Evolutionary conservation across 1,140 invertebrate species (phyloP), one percentile per base, ranked within the genome.

Genomic region (Zaprionus tsacasi): DNA sequence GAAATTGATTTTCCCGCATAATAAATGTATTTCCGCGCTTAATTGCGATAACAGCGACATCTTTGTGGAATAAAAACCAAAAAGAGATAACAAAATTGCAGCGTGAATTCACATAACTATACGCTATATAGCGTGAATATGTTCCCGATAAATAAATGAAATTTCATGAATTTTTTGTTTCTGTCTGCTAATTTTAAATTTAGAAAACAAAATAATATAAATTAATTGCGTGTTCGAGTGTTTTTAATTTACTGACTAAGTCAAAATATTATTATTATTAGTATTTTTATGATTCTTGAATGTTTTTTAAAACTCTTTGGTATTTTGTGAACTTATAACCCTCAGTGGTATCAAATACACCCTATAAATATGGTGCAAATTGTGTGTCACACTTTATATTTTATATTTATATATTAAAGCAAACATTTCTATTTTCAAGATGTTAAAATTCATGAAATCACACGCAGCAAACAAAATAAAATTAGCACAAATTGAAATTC

Each of bases 11-110:
- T 79, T 70, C 69, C 63, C 66, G 65, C 79, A 66, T 66, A 76
- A 82, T 79, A 86, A 76, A 87, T 82, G 61, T 30, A 76, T 87
- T 79, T 73, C 69, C 71, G 40, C 57, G 76, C 69, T 76, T 86
- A 82, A 86, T 81, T 82, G 76, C 66, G 71, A 86, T 86, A 79
- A 75, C 63, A 56, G 21, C 70, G 54, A 15, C 60, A 81, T 81
- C 81, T 83, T 83, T 70, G 52, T 66, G 67, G 73, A 57, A 80
- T 80, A 83, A 82, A 61, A 52, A 56, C 55, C 21, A 40, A n/a
- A 38, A 6, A 6, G n/a, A n/a, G 30, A 48, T 13, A 38, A 12
- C 50, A 13, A 35, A 38, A 27, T 54, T 13, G 13, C n/a, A n/a
- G 12, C 13, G 11, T 54, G 1, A 36, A 15, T n/a, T 8, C n/a